Base-by-base conservation (phyloP, 2,113 vertebrate genomes). In the Proteles cristata region DNA sequence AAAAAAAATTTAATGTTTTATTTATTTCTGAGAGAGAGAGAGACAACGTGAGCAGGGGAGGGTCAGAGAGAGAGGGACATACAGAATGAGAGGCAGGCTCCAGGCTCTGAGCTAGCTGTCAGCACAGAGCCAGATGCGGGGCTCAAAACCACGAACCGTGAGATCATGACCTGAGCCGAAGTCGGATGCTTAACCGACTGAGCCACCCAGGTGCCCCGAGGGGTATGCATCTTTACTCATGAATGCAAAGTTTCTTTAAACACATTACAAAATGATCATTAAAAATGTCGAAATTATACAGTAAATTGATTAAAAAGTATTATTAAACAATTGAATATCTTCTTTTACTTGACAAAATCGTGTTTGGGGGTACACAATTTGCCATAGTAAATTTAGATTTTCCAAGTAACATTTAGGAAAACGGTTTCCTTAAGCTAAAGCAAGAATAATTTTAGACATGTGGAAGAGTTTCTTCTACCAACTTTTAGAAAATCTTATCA, bases 201-300 rank as follows among this genome's bases (percentile, higher is more conserved):
- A 39, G 39, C 39, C 39, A 39, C 3, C 39, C 39, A 39, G 39
- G 39, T 39, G 39, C 39, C 39, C 39, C 39, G 96, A 98, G 76
- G 89, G 5, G 4, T 26, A 94, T 50, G 50, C 50, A 50, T 97
- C 83, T 93, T 93, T 90, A 87, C 58, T 81, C n/a, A 66, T 96
- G 80, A 96, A 97, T 96, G 63, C 45, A 90, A 98, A 90, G 26
- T 71, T 92, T 90, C 73, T 95, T 98, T 97, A 48, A 98, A 79
- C 45, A 86, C 43, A 58, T 14, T 76, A 93, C 90, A 93, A 93
- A 88, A 85, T 97, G 7, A 55, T 88, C 77, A 87, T 81, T 96
- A 73, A 97, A 97, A 74, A 90, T 73, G 17, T 93, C 97, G 76
- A 96, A 97, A 94, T 96, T 93, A 93, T 93, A 85, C 5, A 93